A percentile compares a stretch with the other conserved stretches of the same genome.
phyloP scores from a whole-genome alignment of 2,113 vertebrate genomes.

The Festucalex cinctus region DNA sequence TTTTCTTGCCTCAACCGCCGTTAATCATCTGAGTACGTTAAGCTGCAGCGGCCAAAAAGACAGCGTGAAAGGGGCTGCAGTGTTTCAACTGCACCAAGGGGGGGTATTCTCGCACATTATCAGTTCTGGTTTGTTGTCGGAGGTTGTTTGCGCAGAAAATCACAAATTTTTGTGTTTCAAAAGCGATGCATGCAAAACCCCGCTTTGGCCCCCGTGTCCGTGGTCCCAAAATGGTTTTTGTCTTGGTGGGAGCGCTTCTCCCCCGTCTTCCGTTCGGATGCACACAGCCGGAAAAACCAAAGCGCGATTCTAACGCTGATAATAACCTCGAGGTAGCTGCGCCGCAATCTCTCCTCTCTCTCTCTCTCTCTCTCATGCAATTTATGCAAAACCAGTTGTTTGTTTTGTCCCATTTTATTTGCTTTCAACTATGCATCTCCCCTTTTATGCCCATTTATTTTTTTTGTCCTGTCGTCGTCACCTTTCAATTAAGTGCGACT shows the following conservation, averaged over 20 bases:
- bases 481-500: neutral
- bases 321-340: constrained; percentile 54
- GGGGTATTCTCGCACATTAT: neutral
- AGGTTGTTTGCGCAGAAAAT: neutral
- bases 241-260: neutral
- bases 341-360: constrained; percentile 36
- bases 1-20: too few species aligned
- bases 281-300: constrained; percentile 56
- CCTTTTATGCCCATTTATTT: neutral
- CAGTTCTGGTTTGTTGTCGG: neutral
- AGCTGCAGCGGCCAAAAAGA: too few species aligned
- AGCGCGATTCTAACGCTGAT: constrained; percentile 33
- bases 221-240: too few species aligned
- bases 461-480: constrained; percentile 8
- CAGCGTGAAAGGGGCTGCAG: too few species aligned
- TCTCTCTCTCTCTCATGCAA: constrained; percentile 53
- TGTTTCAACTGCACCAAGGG: too few species aligned
- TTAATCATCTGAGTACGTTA: too few species aligned
- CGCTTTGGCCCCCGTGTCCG: neutral
- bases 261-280: constrained; percentile 52
- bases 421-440: constrained; percentile 55
- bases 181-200: neutral
- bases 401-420: constrained; percentile 11
- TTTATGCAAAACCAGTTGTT: constrained; percentile 58
- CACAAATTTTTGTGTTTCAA: neutral